A percentile compares a stretch with the other conserved stretches of the same genome.
phyloP scores from a whole-genome alignment of 2,113 vertebrate species.

The Ctenomys sociabilis region DNA sequence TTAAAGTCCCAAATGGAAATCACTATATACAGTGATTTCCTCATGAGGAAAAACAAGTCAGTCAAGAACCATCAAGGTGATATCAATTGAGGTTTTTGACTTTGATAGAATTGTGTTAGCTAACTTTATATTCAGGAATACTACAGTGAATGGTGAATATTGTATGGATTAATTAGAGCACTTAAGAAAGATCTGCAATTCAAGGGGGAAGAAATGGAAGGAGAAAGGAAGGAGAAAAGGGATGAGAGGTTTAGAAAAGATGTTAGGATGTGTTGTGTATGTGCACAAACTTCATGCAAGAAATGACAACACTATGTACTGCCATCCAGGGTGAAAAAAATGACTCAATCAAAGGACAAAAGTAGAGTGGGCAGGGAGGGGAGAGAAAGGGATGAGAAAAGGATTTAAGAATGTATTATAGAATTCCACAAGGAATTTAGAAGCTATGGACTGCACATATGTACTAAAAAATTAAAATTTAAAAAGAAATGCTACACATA shows the following conservation, averaged over 20 bases:
- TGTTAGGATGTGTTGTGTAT: neutral
- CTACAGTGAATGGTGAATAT: neutral
- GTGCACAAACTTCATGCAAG: neutral
- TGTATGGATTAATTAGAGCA: neutral
- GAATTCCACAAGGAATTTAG: neutral
- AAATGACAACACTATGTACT: neutral
- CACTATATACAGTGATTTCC: neutral
- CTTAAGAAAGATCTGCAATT: neutral
- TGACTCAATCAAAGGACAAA: too few relatives aligned
- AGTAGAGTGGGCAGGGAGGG: neutral
- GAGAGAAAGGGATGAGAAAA: neutral
- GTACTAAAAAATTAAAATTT: neutral
- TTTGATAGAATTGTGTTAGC: neutral
- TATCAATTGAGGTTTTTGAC: neutral
- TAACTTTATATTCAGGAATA: neutral
- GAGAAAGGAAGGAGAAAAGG: neutral
- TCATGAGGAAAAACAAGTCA: neutral
- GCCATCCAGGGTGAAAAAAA: neutral
- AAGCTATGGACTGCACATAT: neutral
- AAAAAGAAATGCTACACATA: neutral
- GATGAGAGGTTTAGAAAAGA: neutral
- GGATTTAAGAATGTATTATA: neutral
- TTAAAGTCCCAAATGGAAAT: neutral
- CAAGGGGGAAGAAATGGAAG: neutral
- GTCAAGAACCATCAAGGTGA: neutral